Conservation (phyloP, 2,113 vertebrate species). For the Phasianus colchicus region DNA sequence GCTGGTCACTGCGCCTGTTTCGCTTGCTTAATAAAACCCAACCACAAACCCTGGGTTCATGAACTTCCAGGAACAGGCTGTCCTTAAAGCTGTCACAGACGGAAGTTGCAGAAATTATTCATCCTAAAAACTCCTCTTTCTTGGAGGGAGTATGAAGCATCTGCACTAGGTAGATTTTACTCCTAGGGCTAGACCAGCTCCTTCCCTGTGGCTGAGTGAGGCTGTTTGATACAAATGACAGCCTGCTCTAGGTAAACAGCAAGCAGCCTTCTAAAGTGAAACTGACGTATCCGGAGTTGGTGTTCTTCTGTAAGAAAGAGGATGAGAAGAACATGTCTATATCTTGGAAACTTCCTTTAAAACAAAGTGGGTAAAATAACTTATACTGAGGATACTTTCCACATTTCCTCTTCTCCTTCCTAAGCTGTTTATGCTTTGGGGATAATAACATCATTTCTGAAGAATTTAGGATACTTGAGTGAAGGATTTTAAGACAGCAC, state of each 20-base stretch:
- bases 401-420: not conserved
- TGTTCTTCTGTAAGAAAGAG: rapidly evolving
- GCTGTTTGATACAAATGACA: not conserved
- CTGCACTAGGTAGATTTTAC: not conserved
- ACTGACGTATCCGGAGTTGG: not conserved
- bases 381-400: not conserved
- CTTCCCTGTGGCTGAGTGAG: not conserved
- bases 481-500: not conserved
- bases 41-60: rapidly evolving
- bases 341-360: not conserved
- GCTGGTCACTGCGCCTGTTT: not conserved
- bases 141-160: not conserved
- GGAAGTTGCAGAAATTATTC: not conserved
- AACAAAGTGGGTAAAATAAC: not conserved
- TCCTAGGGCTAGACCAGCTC: not conserved
- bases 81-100: not conserved
- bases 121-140: not conserved
- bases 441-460: not conserved
- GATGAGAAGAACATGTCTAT: not conserved
- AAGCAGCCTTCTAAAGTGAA: not conserved
- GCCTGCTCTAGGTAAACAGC: not conserved
- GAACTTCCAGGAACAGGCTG: not conserved
- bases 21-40: not conserved
- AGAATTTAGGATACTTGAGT: rapidly evolving
- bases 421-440: not conserved